A percentile compares a stretch with the other conserved stretches of the same genome.
Evolutionary conservation across 1,140 invertebrate species (phyloP).

Genomic region (Diploscapter pachys): DNA sequence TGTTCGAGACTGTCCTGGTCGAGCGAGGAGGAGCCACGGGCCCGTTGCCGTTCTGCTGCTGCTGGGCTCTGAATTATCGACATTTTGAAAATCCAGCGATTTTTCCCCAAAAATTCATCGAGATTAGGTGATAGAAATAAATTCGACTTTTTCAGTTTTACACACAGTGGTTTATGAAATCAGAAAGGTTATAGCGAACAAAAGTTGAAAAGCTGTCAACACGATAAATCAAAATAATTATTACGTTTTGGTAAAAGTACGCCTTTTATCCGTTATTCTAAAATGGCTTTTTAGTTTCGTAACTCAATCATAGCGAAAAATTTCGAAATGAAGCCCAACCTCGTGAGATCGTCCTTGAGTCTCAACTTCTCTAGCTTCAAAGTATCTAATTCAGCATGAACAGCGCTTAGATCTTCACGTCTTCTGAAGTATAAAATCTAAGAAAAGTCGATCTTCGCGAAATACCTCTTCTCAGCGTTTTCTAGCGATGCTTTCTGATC

Average conservation of each 20-base stretch:
- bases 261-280: no score
- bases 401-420: conserved; percentile 16
- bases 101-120: not conserved
- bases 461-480: conserved; percentile 22
- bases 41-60: conserved; percentile 11
- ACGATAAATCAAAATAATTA: no score
- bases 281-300: no score
- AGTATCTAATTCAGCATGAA: conserved; percentile 3
- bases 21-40: conserved; percentile 9
- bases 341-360: conserved; percentile 1
- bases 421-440: conserved; percentile 9
- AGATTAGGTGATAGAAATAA: not conserved
- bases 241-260: no score
- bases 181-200: conserved; percentile 1
- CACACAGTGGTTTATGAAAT: conserved; percentile 1
- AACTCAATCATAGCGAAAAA: not conserved
- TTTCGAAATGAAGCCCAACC: not conserved
- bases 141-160: not conserved
- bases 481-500: conserved; percentile 11
- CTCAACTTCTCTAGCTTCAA: not conserved
- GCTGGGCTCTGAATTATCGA: not conserved
- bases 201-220: no score
- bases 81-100: not conserved
- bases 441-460: not conserved
- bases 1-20: conserved; percentile 21